Evolutionary conservation across 2,797 vertebrate species (phyloP).

Genomic region (Gymnoscopelus microlampas): DNA sequence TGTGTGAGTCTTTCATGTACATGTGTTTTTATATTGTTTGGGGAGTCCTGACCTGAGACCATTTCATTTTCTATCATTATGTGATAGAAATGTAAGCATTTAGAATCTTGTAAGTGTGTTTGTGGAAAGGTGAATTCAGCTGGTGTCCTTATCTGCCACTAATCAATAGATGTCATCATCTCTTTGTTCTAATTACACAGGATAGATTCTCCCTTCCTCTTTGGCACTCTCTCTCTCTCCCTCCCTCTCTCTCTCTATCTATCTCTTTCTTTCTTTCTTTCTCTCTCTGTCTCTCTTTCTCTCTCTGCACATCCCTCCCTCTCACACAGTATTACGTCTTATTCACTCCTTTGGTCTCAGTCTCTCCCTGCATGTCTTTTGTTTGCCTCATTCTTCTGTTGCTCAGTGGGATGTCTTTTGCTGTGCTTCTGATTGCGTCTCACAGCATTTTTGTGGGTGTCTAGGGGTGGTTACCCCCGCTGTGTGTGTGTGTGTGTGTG

Average conservation of each 20-base stretch:
- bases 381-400: slow-evolving; percentile 56
- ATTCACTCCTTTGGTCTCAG: background rate
- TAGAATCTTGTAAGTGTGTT: background rate
- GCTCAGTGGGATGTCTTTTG: slow-evolving; percentile 69
- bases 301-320: background rate
- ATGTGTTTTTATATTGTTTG: too few species aligned
- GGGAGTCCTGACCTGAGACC: too few species aligned
- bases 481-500: slow-evolving; percentile 18
- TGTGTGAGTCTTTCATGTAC: too few species aligned
- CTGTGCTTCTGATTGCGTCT: slow-evolving; percentile 68
- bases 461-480: slow-evolving; percentile 64
- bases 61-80: too few species aligned
- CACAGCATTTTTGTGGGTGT: slow-evolving; percentile 71
- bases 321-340: slow-evolving; percentile 3
- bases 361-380: slow-evolving; percentile 40
- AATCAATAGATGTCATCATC: slow-evolving; percentile 54
- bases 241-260: background rate
- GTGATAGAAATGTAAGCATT: too few species aligned
- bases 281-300: slow-evolving; percentile 15
- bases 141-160: slow-evolving; percentile 56
- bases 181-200: slow-evolving; percentile 59
- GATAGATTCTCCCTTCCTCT: slow-evolving; percentile 29
- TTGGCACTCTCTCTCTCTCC: background rate
- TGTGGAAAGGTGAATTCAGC: slow-evolving; percentile 41
- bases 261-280: slow-evolving; percentile 13